Evolutionary conservation across 2,888 invertebrate species (phyloP), one percentile per base, ranked within the genome.

Genomic region (Julus scandinavius): DNA sequence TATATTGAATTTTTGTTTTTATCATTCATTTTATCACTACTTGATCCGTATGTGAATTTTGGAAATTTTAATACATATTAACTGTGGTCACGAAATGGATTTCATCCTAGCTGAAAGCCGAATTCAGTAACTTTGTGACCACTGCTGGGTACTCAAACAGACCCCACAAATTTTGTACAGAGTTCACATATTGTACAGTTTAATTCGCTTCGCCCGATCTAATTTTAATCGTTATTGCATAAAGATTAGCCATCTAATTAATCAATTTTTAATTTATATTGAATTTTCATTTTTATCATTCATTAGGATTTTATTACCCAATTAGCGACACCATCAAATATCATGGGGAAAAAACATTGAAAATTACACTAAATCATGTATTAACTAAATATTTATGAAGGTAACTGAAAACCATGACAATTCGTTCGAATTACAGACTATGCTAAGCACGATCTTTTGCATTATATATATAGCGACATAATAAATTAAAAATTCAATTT

Each of bases 381-480:
- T 63, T 20, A 63, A 15, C 58, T 49, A 49, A 6, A 49, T 49
- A 54, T 4, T 15, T 15, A 54, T 54, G 17, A 54, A 13, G 63
- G 63, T 20, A 20, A 63, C n/a, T 63, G 20, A n/a, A 63, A 63
- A n/a, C 63, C 20, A n/a, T 11, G 58, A 58, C 15, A 58, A 58
- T 58, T 58, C 58, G 58, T 11, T 15, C 7, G 15, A 49, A 49
- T 49, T 49, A 49, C 49, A 49, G 49, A 13, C 54, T 20, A 63
- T 63, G 63, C 63, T 20, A 63, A 63, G 63, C 63, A 20, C 63
- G 63, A 63, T 63, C 63, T n/a, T 63, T 63, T 58, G 58, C 58
- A 58, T 58, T 58, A 49, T 58, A 49, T 58, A 49, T 49, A 29
- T 29, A 29, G 29, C 58, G 11, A 4, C 58, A 15, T 58, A 58